phyloP scores from a whole-genome alignment of 2,797 vertebrate species.

The Eupleurogrammus muticus region DNA sequence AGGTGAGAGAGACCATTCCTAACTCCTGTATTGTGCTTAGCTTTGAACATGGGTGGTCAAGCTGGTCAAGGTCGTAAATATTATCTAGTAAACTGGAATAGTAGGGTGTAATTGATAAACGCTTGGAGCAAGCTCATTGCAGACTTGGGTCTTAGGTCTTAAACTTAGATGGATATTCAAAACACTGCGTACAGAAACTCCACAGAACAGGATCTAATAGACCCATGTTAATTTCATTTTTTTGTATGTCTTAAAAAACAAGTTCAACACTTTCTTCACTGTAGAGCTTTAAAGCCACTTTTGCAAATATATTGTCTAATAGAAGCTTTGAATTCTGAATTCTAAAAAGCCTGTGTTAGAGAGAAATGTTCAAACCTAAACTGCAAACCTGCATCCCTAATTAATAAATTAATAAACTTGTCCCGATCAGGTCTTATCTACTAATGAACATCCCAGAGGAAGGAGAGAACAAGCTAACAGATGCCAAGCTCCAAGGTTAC shows the following conservation, averaged over 20 bases:
- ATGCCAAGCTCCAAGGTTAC: slow-evolving; percentile 92
- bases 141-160: too few relatives aligned
- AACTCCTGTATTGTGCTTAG: background rate
- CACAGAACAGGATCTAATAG: background rate
- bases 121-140: too few relatives aligned
- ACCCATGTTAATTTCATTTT: too few relatives aligned
- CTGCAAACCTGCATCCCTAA: background rate
- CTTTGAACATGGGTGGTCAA: slow-evolving; percentile 1
- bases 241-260: too few relatives aligned
- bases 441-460: slow-evolving; percentile 94
- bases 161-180: background rate
- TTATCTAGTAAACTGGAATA: background rate
- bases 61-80: background rate
- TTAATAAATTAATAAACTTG: slow-evolving; percentile 8
- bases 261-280: too few relatives aligned
- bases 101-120: background rate
- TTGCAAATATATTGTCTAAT: too few relatives aligned
- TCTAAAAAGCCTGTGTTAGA: background rate
- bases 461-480: slow-evolving; percentile 88
- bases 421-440: slow-evolving; percentile 89
- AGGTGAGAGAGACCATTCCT: slow-evolving; percentile 80
- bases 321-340: background rate
- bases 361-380: background rate
- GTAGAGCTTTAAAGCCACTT: too few relatives aligned
- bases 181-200: background rate